Base-by-base conservation (phyloP, 2,888 invertebrate genomes). In the Tipula lateralis region DNA sequence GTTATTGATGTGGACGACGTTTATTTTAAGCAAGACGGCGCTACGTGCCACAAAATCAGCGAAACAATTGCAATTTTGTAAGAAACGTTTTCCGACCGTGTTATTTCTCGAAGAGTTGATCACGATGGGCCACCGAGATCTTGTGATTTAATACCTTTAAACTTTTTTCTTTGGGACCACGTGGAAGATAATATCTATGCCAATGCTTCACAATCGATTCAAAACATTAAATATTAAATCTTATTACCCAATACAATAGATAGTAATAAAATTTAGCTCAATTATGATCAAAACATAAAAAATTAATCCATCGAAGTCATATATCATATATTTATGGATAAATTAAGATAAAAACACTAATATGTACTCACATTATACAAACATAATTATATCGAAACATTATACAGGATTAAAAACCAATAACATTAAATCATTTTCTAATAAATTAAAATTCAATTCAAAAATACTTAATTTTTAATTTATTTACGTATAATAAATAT, bases 21-120 rank as follows among this genome's bases (percentile, higher is more conserved):
- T 83, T 30, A 83, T 32, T 83, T 83, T 83, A 13, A 83, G 32
- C 82, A 83, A 83, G 82, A 83, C 82, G 82, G 82, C 30, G 82
- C 82, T 83, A 83, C 82, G 82, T 83, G 82, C 82, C 82, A 83
- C 30, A 83, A n/a, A 83, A 83, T 29, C 82, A 30, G 30, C 82
- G 82, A n/a, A 83, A 83, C 82, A 66, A 66, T 24, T 2, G 24
- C 66, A 66, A 66, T 66, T 66, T 24, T 66, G 66, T 9, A 66
- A 66, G 24, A 66, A 24, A 66, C 19, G 66, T 66, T 66, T 66
- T 12, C 66, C 24, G 66, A 24, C 66, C 24, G 24, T 66, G 24
- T 66, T 24, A 12, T 66, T 66, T 66, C 24, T 66, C 66, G 24
- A 66, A 66, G 24, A 66, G 66, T 19, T 66, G 66, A 24, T 66